Evolutionary conservation across 2,888 invertebrate species (phyloP).

Genomic region (Steinernema scapterisci): DNA sequence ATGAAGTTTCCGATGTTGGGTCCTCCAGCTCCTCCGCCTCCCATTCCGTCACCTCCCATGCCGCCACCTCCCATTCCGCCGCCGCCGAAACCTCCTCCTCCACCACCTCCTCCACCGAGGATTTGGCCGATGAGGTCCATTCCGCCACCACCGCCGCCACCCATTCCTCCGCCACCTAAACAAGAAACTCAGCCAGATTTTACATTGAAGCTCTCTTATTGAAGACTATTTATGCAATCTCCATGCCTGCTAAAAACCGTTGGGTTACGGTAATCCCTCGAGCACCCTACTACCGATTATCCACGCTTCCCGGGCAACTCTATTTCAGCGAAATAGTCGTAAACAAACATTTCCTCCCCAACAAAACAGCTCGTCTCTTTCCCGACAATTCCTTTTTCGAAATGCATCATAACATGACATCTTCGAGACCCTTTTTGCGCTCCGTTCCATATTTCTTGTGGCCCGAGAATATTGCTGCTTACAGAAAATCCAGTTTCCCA

Average conservation of each 20-base stretch:
- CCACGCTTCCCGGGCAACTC: not conserved
- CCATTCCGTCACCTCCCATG: constrained; percentile 48
- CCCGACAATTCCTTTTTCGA: too few relatives aligned
- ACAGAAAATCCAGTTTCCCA: not conserved
- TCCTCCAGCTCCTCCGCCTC: constrained; percentile 36
- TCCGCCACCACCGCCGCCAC: constrained; percentile 47
- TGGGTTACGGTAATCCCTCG: not conserved
- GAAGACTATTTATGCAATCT: too few relatives aligned
- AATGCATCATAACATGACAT: not conserved
- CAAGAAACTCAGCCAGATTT: constrained; percentile 33
- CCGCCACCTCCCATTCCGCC: constrained; percentile 41
- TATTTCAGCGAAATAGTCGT: not conserved
- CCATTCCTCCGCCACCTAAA: constrained; percentile 46
- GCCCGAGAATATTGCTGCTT: not conserved
- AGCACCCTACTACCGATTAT: too few relatives aligned
- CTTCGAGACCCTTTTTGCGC: not conserved
- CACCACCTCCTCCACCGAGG: constrained; percentile 51
- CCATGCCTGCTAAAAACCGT: too few relatives aligned
- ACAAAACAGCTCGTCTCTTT: too few relatives aligned
- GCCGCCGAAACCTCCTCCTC: constrained; percentile 45
- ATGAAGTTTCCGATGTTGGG: constrained; percentile 51
- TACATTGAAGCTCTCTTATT: too few relatives aligned
- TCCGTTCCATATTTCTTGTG: not conserved
- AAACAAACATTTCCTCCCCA: too few relatives aligned
- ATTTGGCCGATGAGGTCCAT: constrained; percentile 49